phyloP scores from a whole-genome alignment of 2,797 vertebrate genomes.

The Mormyrus proboscirostris region DNA sequence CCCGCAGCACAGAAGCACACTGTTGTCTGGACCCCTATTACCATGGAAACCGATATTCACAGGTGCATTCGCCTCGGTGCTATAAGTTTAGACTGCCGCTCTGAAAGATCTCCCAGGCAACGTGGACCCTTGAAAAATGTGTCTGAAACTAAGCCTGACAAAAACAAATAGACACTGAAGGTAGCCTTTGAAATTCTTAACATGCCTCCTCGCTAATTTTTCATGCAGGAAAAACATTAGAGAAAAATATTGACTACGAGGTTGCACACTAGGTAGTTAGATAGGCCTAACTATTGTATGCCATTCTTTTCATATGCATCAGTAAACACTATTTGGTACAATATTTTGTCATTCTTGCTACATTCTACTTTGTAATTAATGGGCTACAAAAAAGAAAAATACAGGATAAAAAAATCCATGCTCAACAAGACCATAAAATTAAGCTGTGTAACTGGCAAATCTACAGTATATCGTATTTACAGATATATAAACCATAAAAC shows the following conservation, averaged over 20 bases:
- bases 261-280: background rate
- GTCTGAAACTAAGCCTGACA: background rate
- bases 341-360: background rate
- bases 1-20: slow-evolving; percentile 30
- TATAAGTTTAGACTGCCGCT: background rate
- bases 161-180: background rate
- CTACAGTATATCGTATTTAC: background rate
- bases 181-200: background rate
- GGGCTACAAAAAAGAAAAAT: background rate
- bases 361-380: background rate
- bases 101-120: background rate
- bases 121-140: slow-evolving; percentile 3
- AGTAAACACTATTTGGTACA: background rate
- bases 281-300: background rate
- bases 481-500: background rate
- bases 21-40: slow-evolving; percentile 36
- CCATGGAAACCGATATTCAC: background rate
- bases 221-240: background rate
- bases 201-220: background rate
- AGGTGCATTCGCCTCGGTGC: background rate
- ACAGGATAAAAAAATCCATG: background rate
- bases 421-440: background rate
- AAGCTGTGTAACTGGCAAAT: background rate
- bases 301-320: background rate
- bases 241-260: background rate